Evolutionary conservation across 2,888 invertebrate species (phyloP), one percentile per base, ranked within the genome.

Genomic region (Polymixis flavicincta): DNA sequence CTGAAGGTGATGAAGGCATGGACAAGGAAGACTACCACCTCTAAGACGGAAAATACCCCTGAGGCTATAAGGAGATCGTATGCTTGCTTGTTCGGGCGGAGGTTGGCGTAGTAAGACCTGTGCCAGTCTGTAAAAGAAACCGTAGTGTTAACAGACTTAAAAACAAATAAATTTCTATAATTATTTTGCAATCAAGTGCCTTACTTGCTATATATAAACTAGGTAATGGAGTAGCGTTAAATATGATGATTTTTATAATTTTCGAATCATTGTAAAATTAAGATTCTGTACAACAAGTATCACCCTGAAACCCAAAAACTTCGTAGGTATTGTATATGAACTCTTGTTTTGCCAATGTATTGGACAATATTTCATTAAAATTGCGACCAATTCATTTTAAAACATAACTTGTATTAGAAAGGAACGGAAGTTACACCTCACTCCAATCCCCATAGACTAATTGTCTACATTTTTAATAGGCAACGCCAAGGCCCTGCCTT

Each of bases 51-150:
- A 87, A 97, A 97, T 54, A 97, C 96, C 45, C 97, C 97, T 1
- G 97, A 97, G 3, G 97, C 96, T 80, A 97, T 97, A 88, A 98
- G 95, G 93, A 98, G 97, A 87, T 97, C 97, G 94, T 97, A 97
- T 88, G 97, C 97, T 89, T 97, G 97, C 90, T 97, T 97, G 90
- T 97, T 97, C 19, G 98, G 97, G 84, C 97, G 97, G 84, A 97
- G 96, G 84, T 95, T 95, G 22, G 93, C 92, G 88, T 96, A 96
- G 90, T 96, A 96, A 7, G 96, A 96, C 74, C 92, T 91, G 91
- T 96, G 96, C 96, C 96, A 96, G 78, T 96, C 96, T 96, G 94
- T 55, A 90, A 92, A 85, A 83, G 86, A 83, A 71, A 78, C n/a
- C 42, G 13, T 71, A 54, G 9, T 19, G 3, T 54, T 14, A 17